These are phyloP conservation scores for Gopherus evgoodei DNA, from an alignment of 2,113 vertebrate genomes.

Conservation along the genomic window DNA sequence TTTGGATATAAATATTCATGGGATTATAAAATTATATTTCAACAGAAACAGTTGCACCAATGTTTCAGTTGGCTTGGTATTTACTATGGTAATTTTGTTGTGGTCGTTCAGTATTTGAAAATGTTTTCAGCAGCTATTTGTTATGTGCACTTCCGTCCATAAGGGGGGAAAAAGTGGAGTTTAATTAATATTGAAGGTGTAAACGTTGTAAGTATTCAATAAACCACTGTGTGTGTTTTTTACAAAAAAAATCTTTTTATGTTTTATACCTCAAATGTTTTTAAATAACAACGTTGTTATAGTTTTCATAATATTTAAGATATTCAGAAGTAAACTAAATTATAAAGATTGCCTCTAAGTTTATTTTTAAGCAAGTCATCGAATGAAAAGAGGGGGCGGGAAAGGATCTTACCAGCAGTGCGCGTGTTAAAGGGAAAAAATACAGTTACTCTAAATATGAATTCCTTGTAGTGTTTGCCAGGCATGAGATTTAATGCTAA, in stretches of 20 bases:
- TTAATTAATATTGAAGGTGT: conserved; percentile 94
- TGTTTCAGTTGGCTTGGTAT: conserved; percentile 78
- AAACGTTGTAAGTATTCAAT: conserved; percentile 96
- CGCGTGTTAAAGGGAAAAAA: not conserved
- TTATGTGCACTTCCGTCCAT: conserved; percentile 89
- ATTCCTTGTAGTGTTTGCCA: conserved; percentile 47
- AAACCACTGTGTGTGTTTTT: conserved; percentile 89
- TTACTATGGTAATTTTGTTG: conserved; percentile 81
- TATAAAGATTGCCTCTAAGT: conserved; percentile 76
- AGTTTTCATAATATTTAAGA: conserved; percentile 84
- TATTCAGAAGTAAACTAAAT: conserved; percentile 84
- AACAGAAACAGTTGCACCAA: conserved; percentile 78
- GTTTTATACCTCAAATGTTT: conserved; percentile 81
- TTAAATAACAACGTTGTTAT: conserved; percentile 81
- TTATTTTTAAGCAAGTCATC: conserved; percentile 70
- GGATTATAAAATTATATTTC: conserved; percentile 83
- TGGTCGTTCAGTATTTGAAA: conserved; percentile 81
- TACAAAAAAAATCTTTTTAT: conserved; percentile 77
- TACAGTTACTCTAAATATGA: not conserved
- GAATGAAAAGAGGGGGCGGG: conserved; percentile 11
- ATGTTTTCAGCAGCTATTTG: conserved; percentile 84
- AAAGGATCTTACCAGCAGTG: not conserved
- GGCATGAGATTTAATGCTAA: not conserved
- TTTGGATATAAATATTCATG: conserved; percentile 86
- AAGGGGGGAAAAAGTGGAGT: conserved; percentile 82